Evolutionary conservation across 2,888 invertebrate genomes (phyloP).

Genomic region (Platycnemis pennipes): DNA sequence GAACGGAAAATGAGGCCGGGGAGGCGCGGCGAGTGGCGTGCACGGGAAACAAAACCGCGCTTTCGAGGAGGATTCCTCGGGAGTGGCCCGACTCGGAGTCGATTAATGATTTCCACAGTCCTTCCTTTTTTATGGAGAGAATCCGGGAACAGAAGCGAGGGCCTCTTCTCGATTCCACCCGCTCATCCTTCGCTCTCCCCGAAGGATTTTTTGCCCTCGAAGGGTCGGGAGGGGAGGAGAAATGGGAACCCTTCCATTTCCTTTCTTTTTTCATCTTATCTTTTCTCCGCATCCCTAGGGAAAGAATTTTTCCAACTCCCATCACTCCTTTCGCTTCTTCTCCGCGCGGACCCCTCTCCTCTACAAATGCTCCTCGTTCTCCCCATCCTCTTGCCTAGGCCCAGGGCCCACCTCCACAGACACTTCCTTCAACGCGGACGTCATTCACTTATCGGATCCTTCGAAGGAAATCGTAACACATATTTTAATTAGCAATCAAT

Average conservation of each 20-base stretch:
- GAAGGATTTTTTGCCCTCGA: background rate
- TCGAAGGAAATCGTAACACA: too few species aligned
- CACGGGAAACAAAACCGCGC: too few species aligned
- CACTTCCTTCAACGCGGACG: background rate
- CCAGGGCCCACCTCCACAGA: background rate
- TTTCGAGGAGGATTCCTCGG: too few species aligned
- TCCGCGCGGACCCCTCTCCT: background rate
- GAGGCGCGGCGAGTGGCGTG: too few species aligned
- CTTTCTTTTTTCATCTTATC: background rate
- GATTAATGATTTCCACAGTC: background rate
- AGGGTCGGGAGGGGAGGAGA: background rate
- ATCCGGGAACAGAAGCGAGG: background rate
- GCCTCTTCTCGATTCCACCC: background rate
- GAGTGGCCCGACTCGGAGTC: background rate
- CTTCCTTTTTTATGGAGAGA: background rate
- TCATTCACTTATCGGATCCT: too few species aligned
- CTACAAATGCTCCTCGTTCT: background rate
- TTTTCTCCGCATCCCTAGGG: background rate
- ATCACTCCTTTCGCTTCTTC: background rate
- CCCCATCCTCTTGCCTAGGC: background rate
- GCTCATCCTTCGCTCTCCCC: background rate
- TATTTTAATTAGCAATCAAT: too few species aligned
- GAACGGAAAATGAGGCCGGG: too few species aligned
- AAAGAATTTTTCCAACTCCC: background rate
- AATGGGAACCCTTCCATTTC: background rate